Percentiles rank a stretch among this genome's conserved stretches.
Conservation (phyloP, 2,797 vertebrate genomes). For the Anniella stebbinsi region DNA sequence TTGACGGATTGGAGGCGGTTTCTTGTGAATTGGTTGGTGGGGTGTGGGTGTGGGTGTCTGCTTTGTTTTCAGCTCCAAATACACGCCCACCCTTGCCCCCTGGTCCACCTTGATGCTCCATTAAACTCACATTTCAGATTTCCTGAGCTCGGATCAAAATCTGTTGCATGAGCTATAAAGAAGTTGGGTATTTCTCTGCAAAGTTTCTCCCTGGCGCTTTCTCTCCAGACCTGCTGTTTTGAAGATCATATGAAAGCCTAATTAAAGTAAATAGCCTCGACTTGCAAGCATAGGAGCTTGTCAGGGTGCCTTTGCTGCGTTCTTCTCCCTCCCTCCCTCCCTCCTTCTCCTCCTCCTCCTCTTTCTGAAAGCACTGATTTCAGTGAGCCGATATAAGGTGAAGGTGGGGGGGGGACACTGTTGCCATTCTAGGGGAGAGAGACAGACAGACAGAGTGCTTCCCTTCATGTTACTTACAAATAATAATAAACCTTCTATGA, state of each 20-base stretch:
- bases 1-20: background rate
- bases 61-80: background rate
- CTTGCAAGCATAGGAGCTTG: constrained; percentile 42
- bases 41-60: background rate
- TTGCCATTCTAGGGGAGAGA: constrained; percentile 48
- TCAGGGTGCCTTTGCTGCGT: background rate
- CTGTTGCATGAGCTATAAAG: background rate
- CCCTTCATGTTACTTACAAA: constrained; percentile 11
- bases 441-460: constrained; percentile 37
- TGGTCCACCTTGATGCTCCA: background rate
- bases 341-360: background rate
- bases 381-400: constrained; percentile 45
- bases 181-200: background rate
- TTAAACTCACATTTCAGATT: background rate
- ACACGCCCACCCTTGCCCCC: too few relatives aligned
- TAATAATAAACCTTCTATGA: constrained; percentile 22
- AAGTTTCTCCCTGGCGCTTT: constrained; percentile 19
- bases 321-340: background rate
- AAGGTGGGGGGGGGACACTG: constrained; percentile 41
- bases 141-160: background rate
- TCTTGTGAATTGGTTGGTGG: too few relatives aligned
- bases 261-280: constrained; percentile 54
- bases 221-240: constrained; percentile 5
- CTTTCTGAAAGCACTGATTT: constrained; percentile 34
- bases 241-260: background rate